These are phyloP conservation scores for Carduelis carduelis DNA, from an alignment of 2,797 vertebrate genomes.

Conservation along the genomic window DNA sequence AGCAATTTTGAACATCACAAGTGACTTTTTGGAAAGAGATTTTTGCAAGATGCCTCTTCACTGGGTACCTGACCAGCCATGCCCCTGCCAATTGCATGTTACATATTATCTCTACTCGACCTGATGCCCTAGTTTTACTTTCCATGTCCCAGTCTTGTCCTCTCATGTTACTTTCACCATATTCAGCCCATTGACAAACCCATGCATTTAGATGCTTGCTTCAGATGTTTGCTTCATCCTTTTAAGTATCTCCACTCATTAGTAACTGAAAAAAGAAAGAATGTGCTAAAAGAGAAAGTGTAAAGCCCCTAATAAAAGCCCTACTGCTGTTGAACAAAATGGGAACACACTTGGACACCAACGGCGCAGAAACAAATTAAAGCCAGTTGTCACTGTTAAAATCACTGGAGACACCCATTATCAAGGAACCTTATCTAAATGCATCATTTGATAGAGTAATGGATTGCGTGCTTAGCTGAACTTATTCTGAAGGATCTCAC, in stretches of 20 bases:
- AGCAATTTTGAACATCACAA: background rate
- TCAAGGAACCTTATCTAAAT: background rate
- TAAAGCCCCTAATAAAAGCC: background rate
- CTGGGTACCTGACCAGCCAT: background rate
- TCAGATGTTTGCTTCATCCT: background rate
- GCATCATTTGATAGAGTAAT: background rate
- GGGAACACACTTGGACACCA: background rate
- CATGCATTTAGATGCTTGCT: background rate
- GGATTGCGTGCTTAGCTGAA: background rate
- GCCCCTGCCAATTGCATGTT: background rate
- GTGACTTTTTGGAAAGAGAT: background rate
- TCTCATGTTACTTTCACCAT: background rate
- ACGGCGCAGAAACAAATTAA: background rate
- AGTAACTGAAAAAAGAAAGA: background rate
- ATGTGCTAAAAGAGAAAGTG: fast-evolving
- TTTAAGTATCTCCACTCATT: background rate
- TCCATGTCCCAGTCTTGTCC: background rate
- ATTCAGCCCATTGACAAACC: background rate
- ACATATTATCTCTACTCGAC: background rate
- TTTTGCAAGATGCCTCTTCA: background rate
- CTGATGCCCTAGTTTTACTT: background rate
- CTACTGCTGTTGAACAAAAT: background rate
- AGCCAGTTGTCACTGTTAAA: background rate
- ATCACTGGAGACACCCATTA: background rate
- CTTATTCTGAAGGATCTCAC: background rate